A percentile compares a stretch with the other conserved stretches of the same genome.
phyloP scores from a whole-genome alignment of 2,797 vertebrate species.

The Hyperoplus immaculatus region DNA sequence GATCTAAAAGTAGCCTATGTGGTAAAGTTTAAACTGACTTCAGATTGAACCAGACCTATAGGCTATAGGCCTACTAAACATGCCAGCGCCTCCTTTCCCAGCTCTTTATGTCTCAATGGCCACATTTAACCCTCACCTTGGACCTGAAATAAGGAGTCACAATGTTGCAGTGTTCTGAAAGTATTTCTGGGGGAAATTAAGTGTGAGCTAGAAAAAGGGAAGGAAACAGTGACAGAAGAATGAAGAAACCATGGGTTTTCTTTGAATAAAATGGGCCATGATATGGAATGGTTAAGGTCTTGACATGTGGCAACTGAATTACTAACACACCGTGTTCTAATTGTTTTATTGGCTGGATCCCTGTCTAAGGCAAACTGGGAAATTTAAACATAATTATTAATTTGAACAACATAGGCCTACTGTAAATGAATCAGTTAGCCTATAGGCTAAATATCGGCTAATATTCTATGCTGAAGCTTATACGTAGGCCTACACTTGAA shows the following conservation, averaged over 20 bases:
- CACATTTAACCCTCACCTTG: slow-evolving; percentile 6
- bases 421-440: neutral
- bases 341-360: neutral
- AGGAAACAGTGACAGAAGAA: slow-evolving; percentile 51
- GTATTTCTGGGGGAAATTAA: slow-evolving; percentile 22
- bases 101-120: neutral
- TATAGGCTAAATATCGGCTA: no score
- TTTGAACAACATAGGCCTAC: no score
- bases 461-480: neutral
- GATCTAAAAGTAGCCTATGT: no score
- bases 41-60: neutral
- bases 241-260: slow-evolving; percentile 46
- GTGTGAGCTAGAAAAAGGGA: slow-evolving; percentile 42
- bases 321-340: slow-evolving; percentile 5
- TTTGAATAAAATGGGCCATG: slow-evolving; percentile 25
- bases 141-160: slow-evolving; percentile 8
- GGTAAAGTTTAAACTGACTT: neutral
- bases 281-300: slow-evolving; percentile 8
- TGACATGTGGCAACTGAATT: slow-evolving; percentile 4
- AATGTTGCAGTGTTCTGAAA: slow-evolving; percentile 15
- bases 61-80: neutral
- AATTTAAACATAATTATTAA: neutral
- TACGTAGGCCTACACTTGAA: neutral
- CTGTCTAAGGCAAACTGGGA: neutral
- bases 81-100: neutral